Evolutionary conservation across 2,888 invertebrate genomes (phyloP).

Genomic region (Peribatodes rhomboidaria): DNA sequence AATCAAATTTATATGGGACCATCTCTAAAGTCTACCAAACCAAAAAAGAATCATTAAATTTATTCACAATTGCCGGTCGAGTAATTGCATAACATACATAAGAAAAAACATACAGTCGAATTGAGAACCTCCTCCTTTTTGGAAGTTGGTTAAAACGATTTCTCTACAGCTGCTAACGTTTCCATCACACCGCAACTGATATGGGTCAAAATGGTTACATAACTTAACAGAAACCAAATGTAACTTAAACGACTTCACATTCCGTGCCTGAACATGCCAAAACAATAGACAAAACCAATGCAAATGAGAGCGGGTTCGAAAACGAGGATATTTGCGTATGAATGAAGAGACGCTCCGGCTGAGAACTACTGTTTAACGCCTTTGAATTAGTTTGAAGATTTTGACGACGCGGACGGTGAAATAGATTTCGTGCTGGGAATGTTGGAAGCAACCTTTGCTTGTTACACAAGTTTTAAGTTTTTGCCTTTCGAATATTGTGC

Average conservation of each 20-base stretch:
- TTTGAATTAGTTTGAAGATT: constrained; percentile 23
- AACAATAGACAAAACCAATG: constrained; percentile 44
- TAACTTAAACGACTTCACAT: constrained; percentile 25
- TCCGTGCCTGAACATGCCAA: constrained; percentile 34
- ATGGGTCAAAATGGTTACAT: constrained; percentile 28
- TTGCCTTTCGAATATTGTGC: neutral
- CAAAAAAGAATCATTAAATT: no score
- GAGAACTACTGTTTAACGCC: constrained; percentile 31
- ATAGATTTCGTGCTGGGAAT: constrained; percentile 12
- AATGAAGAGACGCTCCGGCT: constrained; percentile 35
- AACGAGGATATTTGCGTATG: constrained; percentile 44
- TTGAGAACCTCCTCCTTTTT: no score
- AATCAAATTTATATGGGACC: no score
- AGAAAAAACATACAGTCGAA: no score
- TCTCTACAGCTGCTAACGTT: neutral
- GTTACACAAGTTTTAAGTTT: neutral
- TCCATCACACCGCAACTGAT: constrained; percentile 14
- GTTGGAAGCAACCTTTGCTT: neutral
- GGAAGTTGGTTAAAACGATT: neutral
- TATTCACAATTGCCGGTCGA: no score
- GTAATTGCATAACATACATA: no score
- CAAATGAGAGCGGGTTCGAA: constrained; percentile 37
- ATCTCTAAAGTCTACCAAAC: no score
- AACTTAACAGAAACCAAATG: constrained; percentile 12
- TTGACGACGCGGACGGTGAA: constrained; percentile 6